A percentile compares a stretch with the other conserved stretches of the same genome.
These are phyloP conservation scores for Creontiades dilutus DNA, from an alignment of 2,888 invertebrate species.

Conservation along the genomic window DNA sequence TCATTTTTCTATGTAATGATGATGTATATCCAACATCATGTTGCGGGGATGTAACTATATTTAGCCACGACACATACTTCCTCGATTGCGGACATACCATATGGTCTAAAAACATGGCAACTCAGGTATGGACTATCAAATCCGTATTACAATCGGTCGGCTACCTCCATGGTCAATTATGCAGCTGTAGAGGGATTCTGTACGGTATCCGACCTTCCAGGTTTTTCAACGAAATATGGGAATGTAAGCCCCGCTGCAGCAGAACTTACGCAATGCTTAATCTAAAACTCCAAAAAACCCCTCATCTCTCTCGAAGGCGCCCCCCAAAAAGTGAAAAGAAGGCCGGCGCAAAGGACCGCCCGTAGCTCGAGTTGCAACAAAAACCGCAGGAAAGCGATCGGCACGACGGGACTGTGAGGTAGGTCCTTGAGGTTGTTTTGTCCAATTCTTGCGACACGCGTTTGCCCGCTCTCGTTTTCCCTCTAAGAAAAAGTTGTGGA, in stretches of 20 bases:
- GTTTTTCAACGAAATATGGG: no score
- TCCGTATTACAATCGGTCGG: no score
- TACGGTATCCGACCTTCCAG: no score
- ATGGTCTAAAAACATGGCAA: no score
- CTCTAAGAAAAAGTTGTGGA: background rate
- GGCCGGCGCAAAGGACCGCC: background rate
- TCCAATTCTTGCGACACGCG: constrained; percentile 14
- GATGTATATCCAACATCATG: no score
- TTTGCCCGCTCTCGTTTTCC: constrained; percentile 25
- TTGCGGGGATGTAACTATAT: no score
- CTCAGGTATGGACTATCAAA: no score
- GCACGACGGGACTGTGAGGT: constrained; percentile 4
- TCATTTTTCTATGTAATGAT: no score
- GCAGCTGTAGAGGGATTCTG: no score
- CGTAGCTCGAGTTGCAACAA: background rate
- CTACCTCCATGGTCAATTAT: no score
- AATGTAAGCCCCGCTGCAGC: background rate
- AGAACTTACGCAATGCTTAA: background rate
- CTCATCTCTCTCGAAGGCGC: background rate
- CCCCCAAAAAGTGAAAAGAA: background rate
- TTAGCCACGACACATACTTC: no score
- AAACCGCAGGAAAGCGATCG: constrained; percentile 35
- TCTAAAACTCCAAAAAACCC: background rate
- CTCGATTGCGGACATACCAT: no score
- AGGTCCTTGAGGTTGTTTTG: constrained; percentile 42